Evolutionary conservation across 37 sponge, comb jelly and placozoan genomes (phyloP), one percentile per base, ranked within the genome.

Genomic region (Agelas oroides): DNA sequence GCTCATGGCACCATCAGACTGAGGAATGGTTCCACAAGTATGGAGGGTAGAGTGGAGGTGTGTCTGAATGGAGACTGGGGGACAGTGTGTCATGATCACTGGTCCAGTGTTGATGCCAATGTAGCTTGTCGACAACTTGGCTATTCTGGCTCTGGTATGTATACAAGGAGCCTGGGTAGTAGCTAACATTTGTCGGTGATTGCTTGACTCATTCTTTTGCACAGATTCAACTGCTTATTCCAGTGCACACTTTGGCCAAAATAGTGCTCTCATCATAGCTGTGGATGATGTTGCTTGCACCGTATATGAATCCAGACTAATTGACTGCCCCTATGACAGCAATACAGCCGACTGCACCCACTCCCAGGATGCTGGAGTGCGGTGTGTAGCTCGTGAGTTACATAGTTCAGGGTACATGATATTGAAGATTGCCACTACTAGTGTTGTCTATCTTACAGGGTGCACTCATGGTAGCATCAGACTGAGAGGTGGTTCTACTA

Each of bases 101-200:
- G 76, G 76, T 23, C 53, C 11, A 15, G 33, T 56, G 2, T 15
- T 76, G 59, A 55, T 56, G 60, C 58, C 28, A 25, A 54, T 20
- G 76, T 76, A 17, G 59, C 36, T 5, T 76, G 76, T 55, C 6
- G 76, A 53, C 76, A 76, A 56, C 59, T 76, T 24, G 76, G 76
- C 46, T 46, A 46, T 46, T 46, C 46, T 46, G 46, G 46, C 3
- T 46, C 46, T 46, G 46, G 46, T 46, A 8, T 3, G 46, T 46
- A 46, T 46, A 46, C 6, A 3, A n/a, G 3, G 46, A 12, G 46
- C 46, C 8, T 46, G 6, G n/a, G n/a, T n/a, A n/a, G n/a, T n/a
- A n/a, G n/a, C n/a, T n/a, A 46, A 8, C 8, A 46, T 12, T 8
- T 46, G 46, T 46, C 6, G 46, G 46, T 8, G 8, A 46, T 8